Evolutionary conservation across 2,888 invertebrate genomes (phyloP), one percentile per base, ranked within the genome.

Genomic region (Eupeodes latifasciatus): DNA sequence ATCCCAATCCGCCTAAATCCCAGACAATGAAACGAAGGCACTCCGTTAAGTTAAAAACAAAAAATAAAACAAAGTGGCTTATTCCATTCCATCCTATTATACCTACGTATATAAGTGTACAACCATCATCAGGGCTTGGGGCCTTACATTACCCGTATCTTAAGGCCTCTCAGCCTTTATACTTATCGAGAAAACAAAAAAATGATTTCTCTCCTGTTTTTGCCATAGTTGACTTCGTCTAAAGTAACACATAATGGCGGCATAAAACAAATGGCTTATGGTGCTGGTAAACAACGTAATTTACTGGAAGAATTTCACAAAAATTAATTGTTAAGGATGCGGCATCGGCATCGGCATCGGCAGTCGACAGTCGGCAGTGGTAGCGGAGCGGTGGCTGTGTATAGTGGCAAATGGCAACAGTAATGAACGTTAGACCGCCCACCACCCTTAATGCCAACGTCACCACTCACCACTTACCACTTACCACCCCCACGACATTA

Each of bases 241-340:
- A 16, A 49, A 78, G 77, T 57, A 78, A 77, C 64, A 76, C 76
- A 66, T 67, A 74, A 85, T 74, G 72, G 66, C 49, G 49, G 66
- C 74, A 71, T 72, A 77, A 85, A 85, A 64, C 74, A 51, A 85
- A 85, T 85, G 76, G 71, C 77, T 71, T 71, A 69, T 66, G 66
- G 47, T 64, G 75, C 61, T 81, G 81, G 81, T 81, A 85, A 85
- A 81, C 85, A 85, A 81, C 61, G 81, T 77, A 81, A 85, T 85
- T 85, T 81, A 85, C 27, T 81, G 85, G 77, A 81, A 71, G 72
- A 77, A 61, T 67, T 78, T 67, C 72, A 59, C 57, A 83, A 47
- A 85, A 77, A 85, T 76, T 81, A 85, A 81, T 81, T 81, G 67
- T 77, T 62, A 19, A 67, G 61, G 62, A 57, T 76, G 49, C 34